phyloP scores from a whole-genome alignment of 2,888 invertebrate genomes.

The Allygus modestus region DNA sequence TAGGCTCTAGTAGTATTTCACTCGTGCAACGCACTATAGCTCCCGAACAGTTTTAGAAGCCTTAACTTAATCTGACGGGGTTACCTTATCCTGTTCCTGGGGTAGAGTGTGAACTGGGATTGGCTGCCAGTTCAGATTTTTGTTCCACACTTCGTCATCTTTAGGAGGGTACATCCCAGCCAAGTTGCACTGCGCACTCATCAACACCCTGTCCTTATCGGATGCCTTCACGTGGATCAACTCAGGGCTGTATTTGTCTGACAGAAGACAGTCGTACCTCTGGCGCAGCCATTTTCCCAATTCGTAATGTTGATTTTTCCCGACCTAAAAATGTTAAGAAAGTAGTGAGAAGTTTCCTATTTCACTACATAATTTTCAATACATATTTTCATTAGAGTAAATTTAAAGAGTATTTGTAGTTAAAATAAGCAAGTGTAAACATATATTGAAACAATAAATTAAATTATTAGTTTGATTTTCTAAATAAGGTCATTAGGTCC shows the following conservation, averaged over 20 bases:
- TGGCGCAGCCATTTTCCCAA: conserved; percentile 81
- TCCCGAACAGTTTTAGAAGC: too few relatives aligned
- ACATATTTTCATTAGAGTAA: neutral
- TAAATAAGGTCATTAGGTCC: too few relatives aligned
- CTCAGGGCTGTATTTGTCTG: conserved; percentile 78
- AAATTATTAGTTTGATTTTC: too few relatives aligned
- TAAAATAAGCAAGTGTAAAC: neutral
- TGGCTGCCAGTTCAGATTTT: conserved; percentile 85
- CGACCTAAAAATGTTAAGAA: conserved; percentile 75
- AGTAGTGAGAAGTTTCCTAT: neutral
- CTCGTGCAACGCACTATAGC: too few relatives aligned
- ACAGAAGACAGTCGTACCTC: conserved; percentile 81
- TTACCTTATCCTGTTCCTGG: conserved; percentile 81
- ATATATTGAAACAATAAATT: too few relatives aligned
- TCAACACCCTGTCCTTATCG: conserved; percentile 85
- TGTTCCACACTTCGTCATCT: conserved; percentile 73
- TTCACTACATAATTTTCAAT: neutral
- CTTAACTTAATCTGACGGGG: too few relatives aligned
- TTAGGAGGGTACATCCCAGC: conserved; percentile 84
- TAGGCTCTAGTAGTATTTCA: too few relatives aligned
- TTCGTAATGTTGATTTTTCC: conserved; percentile 81
- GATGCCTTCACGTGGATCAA: conserved; percentile 83
- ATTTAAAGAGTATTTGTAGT: neutral
- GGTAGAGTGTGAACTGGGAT: conserved; percentile 85
- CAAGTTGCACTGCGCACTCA: conserved; percentile 83